These are phyloP conservation scores for Pseudochirops corinnae DNA, from an alignment of 2,797 vertebrate species.

Conservation along the genomic window DNA sequence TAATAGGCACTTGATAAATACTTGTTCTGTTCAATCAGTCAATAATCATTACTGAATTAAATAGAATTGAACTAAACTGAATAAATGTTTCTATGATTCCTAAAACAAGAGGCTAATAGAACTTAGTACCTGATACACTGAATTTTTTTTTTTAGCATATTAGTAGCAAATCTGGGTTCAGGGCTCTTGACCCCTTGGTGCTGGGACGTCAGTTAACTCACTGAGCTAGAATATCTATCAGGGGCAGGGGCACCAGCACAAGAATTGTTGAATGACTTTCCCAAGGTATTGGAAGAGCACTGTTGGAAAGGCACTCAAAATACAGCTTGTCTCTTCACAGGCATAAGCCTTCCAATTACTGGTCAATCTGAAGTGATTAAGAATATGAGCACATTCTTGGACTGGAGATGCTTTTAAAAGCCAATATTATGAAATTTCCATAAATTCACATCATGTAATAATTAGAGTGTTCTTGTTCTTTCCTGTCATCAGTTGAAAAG, in stretches of 20 bases:
- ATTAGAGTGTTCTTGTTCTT: conserved; percentile 58
- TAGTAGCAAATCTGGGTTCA: neutral
- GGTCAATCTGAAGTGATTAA: conserved; percentile 25
- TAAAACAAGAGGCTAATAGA: too few species aligned
- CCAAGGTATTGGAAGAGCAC: neutral
- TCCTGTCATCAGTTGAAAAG: conserved; percentile 57
- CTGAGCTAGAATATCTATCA: neutral
- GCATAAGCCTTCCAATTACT: neutral
- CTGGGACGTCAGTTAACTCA: neutral
- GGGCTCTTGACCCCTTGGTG: neutral
- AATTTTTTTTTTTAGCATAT: neutral
- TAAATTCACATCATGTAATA: conserved; percentile 64
- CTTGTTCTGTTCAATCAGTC: neutral
- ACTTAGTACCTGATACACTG: neutral
- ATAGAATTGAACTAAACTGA: neutral
- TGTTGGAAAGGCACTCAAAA: neutral
- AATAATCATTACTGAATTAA: neutral
- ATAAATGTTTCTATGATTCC: neutral
- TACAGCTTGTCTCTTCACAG: neutral
- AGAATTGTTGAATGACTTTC: neutral
- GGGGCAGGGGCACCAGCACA: neutral
- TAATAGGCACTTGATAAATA: neutral
- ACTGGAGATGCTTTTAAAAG: conserved; percentile 32
- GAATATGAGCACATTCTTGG: neutral
- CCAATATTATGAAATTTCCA: conserved; percentile 53